Base-by-base conservation (phyloP, 2,888 invertebrate genomes). In the Megastigmus dorsalis region DNA sequence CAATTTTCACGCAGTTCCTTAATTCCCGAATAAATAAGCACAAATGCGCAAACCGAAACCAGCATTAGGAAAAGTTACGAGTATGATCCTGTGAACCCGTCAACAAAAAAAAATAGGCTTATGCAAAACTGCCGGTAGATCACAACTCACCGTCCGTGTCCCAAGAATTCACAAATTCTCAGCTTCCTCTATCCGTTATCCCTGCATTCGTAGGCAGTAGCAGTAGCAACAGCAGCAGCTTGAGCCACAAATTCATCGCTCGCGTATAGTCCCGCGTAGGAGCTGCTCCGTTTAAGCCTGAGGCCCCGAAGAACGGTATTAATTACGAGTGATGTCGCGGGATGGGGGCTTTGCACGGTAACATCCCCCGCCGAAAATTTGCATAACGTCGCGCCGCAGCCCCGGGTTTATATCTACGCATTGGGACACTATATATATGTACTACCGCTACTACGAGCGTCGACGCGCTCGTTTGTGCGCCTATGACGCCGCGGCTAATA, bases 271-370 rank as follows among this genome's bases (percentile, higher is more conserved):
- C 23, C n/a, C 28, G 55, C 70, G 18, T 28, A 38, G 26, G 45
- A 70, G 55, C 45, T 70, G 55, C 45, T 70, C 20, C 33, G 26
- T 45, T 63, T 63, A 70, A 70, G 70, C 70, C 38, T 13, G 69
- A 52, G 69, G 41, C 52, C n/a, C n/a, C 59, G 57, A 57, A 65
- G 59, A 72, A 72, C 59, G n/a, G 50, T 66, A 72, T 72, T 72
- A 72, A 72, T 72, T 72, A 72, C 72, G 65, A 72, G 65, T 72
- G 72, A 72, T 66, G 72, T 72, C 59, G 65, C 50, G 36, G n/a
- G n/a, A n/a, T n/a, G n/a, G 45, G 65, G 54, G 63, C 55, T 63
- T 71, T 63, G 20, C 55, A 38, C 1, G n/a, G n/a, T 41, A 38
- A 26, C 68, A 45, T 18, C 50, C 54, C 18, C n/a, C 15, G 5